Evolutionary conservation across 2,113 vertebrate genomes (phyloP), one percentile per base, ranked within the genome.

Genomic region (Malaclemys terrapin): DNA sequence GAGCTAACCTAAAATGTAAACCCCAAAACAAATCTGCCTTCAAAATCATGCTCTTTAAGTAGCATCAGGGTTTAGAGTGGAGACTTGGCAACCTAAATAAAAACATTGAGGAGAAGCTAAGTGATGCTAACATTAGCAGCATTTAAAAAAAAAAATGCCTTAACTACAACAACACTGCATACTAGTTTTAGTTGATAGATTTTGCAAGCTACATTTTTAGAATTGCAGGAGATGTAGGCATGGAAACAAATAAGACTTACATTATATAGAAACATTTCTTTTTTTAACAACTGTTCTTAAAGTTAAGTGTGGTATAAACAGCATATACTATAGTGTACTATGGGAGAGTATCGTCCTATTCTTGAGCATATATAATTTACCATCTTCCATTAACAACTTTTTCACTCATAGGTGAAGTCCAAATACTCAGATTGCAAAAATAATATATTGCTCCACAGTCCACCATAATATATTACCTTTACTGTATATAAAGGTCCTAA

Each of bases 241-340:
- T 78, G 24, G 24, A 78, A 25, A 27, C 12, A 47, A 47, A 78
- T 78, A 16, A 47, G 38, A 45, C 17, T 72, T 72, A 38, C n/a
- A 72, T 69, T n/a, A 17, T 31, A 22, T 10, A 59, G 27, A 59
- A 59, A 59, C 4, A 10, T 59, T 59, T 59, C 57, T 11, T 13
- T 20, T 31, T 80, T 85, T 49, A 78, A 72, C 35, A 72, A 57
- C 57, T 89, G 88, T 54, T 95, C 97, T 96, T 96, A 97, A 96
- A 96, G 92, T 97, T 96, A 81, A 84, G 25, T 95, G 97, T 98
- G 97, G 97, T 97, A 97, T 83, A 86, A 97, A 96, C 82, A 96
- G 97, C 92, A 98, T 97, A 98, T 94, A 97, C 97, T 98, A 98
- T 91, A 97, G 97, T 97, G 98, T 97, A 98, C 98, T 97, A 93